Conservation (phyloP, 2,888 invertebrate species). For the Peribatodes rhomboidaria region DNA sequence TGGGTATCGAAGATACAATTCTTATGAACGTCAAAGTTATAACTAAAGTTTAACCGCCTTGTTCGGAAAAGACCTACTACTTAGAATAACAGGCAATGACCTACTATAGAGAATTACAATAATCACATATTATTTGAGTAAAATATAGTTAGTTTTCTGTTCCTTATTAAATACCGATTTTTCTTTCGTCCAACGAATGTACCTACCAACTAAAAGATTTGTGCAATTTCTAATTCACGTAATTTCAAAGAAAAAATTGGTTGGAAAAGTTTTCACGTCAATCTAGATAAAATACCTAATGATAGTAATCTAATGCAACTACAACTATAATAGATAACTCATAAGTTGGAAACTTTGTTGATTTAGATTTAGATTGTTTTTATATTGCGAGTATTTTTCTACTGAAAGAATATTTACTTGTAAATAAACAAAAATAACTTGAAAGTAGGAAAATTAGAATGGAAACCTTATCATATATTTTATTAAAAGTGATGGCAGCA, state of each 20-base stretch:
- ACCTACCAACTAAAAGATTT: background rate
- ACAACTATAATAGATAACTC: slow-evolving; percentile 3
- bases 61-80: no score
- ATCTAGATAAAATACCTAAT: background rate
- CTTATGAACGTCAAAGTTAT: no score
- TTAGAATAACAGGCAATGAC: no score
- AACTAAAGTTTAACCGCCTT: no score
- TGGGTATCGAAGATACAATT: no score
- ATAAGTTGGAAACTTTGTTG: slow-evolving; percentile 11
- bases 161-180: no score
- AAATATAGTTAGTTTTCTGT: no score
- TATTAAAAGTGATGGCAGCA: no score
- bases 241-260: background rate
- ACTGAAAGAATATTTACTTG: background rate
- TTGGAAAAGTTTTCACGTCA: background rate
- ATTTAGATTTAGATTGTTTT: slow-evolving; percentile 10
- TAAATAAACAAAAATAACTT: background rate
- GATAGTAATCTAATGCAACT: background rate
- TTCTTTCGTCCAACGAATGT: no score
- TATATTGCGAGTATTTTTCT: background rate
- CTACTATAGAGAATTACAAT: no score
- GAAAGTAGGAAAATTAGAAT: background rate
- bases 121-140: no score
- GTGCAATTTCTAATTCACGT: background rate
- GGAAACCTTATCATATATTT: background rate